Evolutionary conservation across 2,888 invertebrate species (phyloP).

Genomic region (Lochmaea crataegi): DNA sequence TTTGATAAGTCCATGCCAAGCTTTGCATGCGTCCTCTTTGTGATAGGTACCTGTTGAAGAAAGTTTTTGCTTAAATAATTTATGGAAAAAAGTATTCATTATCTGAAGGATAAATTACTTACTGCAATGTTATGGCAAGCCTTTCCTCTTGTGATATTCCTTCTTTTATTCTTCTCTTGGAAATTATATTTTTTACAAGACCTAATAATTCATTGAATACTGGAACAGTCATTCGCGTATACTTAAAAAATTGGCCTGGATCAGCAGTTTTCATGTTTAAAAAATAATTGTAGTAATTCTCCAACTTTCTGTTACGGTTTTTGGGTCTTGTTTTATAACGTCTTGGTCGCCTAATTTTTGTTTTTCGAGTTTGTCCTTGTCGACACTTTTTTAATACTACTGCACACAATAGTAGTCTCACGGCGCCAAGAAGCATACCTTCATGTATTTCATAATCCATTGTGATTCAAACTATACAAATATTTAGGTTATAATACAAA

Average conservation of each 20-base stretch:
- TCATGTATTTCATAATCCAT: no score
- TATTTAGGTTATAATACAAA: no score
- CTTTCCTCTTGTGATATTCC: conserved; percentile 4
- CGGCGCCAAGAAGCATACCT: no score
- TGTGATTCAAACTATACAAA: no score
- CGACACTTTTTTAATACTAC: no score
- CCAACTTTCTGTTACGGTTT: neutral
- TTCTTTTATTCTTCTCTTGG: neutral
- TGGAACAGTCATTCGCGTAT: conserved; percentile 8
- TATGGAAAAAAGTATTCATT: no score
- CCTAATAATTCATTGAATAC: conserved; percentile 11
- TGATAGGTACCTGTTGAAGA: no score
- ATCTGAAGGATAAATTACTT: neutral
- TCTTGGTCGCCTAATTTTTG: no score
- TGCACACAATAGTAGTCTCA: no score
- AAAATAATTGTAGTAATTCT: conserved; percentile 10
- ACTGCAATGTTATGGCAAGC: conserved; percentile 10
- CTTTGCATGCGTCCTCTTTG: conserved; percentile 22
- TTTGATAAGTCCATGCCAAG: conserved; percentile 36
- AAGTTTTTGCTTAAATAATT: no score
- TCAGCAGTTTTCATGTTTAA: conserved; percentile 3
- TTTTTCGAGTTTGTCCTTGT: no score
- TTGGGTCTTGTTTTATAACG: no score
- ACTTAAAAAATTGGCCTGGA: conserved; percentile 6
- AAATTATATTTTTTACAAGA: neutral